Evolutionary conservation across 1,140 invertebrate genomes (phyloP).

Genomic region (Radopholus similis): DNA sequence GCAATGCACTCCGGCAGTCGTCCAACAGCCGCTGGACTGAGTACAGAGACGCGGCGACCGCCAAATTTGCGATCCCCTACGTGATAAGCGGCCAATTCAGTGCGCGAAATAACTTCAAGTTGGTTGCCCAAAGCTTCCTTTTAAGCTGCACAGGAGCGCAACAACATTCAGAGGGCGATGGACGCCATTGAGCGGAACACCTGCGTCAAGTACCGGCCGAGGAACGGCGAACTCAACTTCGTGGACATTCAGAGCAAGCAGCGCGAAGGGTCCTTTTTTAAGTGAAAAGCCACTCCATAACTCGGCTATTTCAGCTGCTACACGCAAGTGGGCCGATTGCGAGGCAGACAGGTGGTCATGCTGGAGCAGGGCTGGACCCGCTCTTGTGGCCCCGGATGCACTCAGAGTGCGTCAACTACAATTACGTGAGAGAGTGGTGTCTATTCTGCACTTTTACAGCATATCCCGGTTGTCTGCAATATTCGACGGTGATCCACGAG

Average conservation of each 20-base stretch:
- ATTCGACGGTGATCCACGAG: conserved; percentile 37
- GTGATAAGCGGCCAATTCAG: conserved; percentile 25
- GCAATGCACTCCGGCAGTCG: conserved; percentile 19
- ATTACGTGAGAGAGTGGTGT: too few species aligned
- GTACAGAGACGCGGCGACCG: not conserved
- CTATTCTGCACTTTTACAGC: not conserved
- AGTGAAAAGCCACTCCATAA: not conserved
- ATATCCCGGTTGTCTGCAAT: conserved; percentile 32
- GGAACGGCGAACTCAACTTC: conserved; percentile 18
- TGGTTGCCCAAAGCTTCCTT: not conserved
- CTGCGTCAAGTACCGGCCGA: conserved; percentile 21
- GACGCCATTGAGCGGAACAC: conserved; percentile 15
- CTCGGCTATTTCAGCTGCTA: conserved; percentile 17
- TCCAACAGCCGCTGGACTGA: conserved; percentile 18
- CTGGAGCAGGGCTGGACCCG: conserved; percentile 17
- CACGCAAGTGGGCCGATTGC: conserved; percentile 28
- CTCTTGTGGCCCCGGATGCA: conserved; percentile 13
- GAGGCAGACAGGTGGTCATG: conserved; percentile 30
- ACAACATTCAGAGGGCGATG: conserved; percentile 20
- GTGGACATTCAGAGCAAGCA: conserved; percentile 25
- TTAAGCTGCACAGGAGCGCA: conserved; percentile 12
- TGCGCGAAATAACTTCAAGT: too few species aligned
- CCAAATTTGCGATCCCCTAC: conserved; percentile 26
- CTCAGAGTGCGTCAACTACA: conserved; percentile 1
- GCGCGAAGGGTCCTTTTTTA: conserved; percentile 15